Base-by-base conservation (phyloP, 2,113 vertebrate genomes). In the Nipponia nippon region DNA sequence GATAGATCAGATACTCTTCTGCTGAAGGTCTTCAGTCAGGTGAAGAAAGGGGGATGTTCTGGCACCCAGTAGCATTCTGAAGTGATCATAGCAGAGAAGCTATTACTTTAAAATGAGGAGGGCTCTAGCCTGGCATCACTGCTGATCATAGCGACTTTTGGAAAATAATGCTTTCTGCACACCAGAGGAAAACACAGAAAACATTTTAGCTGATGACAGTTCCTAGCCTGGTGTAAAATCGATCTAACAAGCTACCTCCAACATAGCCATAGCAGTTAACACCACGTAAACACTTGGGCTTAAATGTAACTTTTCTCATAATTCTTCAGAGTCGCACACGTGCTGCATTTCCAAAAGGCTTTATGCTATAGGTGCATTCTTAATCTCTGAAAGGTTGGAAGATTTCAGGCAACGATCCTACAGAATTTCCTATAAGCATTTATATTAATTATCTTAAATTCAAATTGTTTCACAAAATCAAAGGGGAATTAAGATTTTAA, bases 401-500 rank as follows among this genome's bases (percentile, higher is more conserved):
- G 63, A 70, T 93, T 90, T 93, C 66, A 90, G 76, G 26, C n/a
- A 83, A 52, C 29, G 38, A 81, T 95, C 59, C 69, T 89, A 70
- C 76, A 93, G 76, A 95, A 91, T 93, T 92, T 93, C 34, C 76
- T 96, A 53, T 80, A 71, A 94, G n/a, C 20, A 56, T 90, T 93
- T 96, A 56, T 76, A 73, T 42, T 91, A 96, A 97, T 95, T 95
- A 91, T 87, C 77, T 92, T 75, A 83, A 93, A 94, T 94, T 90
- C 87, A 90, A 90, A 95, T 93, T 83, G 85, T 93, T 95, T 89
- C 80, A 86, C 42, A 67, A 81, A 97, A 96, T 95, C 83, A 90
- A 96, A 94, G 50, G 81, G 85, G 93, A 95, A 94, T 97, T 92
- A 91, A 87, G 49, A 78, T 91, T 96, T 96, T 93, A 95, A 96